phyloP scores from a whole-genome alignment of 1,140 invertebrate genomes.

The Limonius californicus region DNA sequence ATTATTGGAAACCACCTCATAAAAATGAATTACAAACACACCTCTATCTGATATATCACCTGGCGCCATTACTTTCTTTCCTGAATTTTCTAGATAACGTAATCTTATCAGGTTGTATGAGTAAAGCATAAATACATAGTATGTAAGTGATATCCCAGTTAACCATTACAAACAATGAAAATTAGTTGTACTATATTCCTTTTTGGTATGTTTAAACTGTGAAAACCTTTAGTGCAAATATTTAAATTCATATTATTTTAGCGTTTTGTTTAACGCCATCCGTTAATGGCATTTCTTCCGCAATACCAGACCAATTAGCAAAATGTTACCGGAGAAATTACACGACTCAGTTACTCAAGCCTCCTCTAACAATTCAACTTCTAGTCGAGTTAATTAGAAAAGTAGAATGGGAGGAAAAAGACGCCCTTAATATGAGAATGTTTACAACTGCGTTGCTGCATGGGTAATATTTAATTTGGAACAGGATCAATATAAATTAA shows the following conservation, averaged over 20 bases:
- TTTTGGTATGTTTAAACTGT: background rate
- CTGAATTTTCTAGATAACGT: too few relatives aligned
- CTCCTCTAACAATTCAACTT: constrained; percentile 51
- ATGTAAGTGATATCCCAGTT: too few relatives aligned
- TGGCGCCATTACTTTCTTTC: too few relatives aligned
- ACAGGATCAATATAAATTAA: too few relatives aligned
- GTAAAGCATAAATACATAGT: too few relatives aligned
- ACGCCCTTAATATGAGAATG: constrained; percentile 49
- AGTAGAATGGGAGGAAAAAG: constrained; percentile 48
- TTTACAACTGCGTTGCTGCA: constrained; percentile 53
- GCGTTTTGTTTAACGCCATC: background rate
- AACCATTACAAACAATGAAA: too few relatives aligned
- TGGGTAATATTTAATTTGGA: constrained; percentile 50
- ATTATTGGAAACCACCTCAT: too few relatives aligned
- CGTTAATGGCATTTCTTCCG: constrained; percentile 38
- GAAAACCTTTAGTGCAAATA: background rate
- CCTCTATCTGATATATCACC: too few relatives aligned
- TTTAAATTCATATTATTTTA: background rate
- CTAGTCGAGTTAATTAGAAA: constrained; percentile 54
- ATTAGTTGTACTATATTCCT: too few relatives aligned
- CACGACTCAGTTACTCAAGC: constrained; percentile 30
- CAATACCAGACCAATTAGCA: constrained; percentile 49
- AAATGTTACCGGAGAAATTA: constrained; percentile 52
- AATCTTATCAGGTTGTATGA: too few relatives aligned
- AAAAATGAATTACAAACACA: too few relatives aligned